Evolutionary conservation across 2,113 vertebrate genomes (phyloP).

Genomic region (Catharus bicknelli): DNA sequence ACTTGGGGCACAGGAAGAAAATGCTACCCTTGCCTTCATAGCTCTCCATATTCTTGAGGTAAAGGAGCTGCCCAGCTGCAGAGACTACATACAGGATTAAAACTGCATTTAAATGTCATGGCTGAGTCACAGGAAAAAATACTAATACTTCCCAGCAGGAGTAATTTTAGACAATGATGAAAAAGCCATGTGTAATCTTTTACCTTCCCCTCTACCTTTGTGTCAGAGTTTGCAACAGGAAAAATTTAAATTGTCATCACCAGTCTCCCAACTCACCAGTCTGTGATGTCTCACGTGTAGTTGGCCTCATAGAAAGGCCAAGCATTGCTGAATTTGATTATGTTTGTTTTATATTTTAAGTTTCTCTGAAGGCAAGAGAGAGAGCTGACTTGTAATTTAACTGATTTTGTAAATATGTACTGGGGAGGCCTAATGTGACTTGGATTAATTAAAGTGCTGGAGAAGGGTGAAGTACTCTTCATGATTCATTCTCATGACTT

Average conservation of each 20-base stretch:
- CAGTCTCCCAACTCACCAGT: neutral
- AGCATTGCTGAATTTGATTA: neutral
- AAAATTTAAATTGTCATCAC: neutral
- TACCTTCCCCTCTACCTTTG: neutral
- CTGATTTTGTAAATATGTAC: neutral
- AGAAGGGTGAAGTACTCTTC: neutral
- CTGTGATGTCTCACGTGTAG: fast-evolving
- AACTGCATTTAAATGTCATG: neutral
- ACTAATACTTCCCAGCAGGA: neutral
- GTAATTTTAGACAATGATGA: neutral
- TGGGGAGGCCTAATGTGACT: neutral
- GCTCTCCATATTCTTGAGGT: neutral
- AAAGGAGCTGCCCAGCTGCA: neutral
- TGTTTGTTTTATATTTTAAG: neutral
- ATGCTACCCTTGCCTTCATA: neutral
- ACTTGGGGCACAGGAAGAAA: neutral
- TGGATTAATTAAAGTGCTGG: neutral
- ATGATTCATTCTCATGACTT: neutral
- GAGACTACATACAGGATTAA: neutral
- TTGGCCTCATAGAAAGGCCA: neutral
- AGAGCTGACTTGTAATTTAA: neutral
- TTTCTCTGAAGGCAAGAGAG: neutral
- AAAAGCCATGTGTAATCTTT: neutral
- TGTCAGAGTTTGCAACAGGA: neutral
- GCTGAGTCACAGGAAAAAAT: neutral